Evolutionary conservation across 2,888 invertebrate species (phyloP).

Genomic region (Altica lythri): DNA sequence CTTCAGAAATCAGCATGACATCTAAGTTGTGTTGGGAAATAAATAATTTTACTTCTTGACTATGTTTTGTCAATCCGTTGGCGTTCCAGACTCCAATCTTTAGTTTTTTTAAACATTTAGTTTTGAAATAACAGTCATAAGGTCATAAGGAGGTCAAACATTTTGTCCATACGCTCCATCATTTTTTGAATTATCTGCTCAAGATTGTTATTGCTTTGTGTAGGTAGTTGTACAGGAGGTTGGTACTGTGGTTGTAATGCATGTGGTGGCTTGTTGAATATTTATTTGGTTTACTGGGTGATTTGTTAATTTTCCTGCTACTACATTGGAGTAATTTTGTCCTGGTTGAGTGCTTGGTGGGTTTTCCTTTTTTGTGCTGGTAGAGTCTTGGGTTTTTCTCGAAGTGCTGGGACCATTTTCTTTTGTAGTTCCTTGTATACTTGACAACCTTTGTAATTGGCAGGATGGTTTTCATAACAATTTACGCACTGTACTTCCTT

Average conservation of each 20-base stretch:
- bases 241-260: not conserved
- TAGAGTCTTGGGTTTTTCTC: not conserved
- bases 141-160: conserved; percentile 1
- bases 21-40: conserved; percentile 9
- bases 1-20: conserved; percentile 30
- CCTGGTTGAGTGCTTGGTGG: not conserved
- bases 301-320: not conserved
- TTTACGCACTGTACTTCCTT: not conserved
- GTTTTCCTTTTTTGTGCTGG: not conserved
- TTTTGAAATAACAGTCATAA: not conserved
- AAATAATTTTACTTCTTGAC: not conserved
- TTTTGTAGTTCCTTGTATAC: not conserved
- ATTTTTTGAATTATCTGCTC: not conserved
- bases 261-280: not conserved
- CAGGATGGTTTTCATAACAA: not conserved
- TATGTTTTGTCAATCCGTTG: conserved; percentile 1
- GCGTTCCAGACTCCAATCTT: not conserved
- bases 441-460: not conserved
- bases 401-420: not conserved
- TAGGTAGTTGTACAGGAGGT: not conserved
- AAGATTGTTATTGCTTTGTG: not conserved
- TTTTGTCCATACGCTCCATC: not conserved
- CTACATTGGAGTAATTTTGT: not conserved
- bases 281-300: not conserved
- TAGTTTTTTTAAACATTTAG: not conserved